Percentiles rank a stretch among this genome's conserved stretches.
Conservation (phyloP, 1,140 invertebrate genomes). For the Amphibalanus amphitrite region DNA sequence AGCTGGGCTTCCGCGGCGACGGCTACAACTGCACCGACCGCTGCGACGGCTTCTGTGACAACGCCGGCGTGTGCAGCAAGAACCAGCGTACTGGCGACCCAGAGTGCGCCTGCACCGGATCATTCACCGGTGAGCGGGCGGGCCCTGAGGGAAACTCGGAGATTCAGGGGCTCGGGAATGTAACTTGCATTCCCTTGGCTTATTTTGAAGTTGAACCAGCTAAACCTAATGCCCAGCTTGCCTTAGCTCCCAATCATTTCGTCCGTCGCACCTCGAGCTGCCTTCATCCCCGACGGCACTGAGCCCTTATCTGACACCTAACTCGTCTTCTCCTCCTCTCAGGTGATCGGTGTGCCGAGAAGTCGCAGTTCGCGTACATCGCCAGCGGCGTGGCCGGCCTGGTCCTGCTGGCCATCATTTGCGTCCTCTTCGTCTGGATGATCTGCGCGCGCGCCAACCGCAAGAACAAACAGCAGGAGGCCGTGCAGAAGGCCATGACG, state of each 20-base stretch:
- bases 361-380: conserved; percentile 80
- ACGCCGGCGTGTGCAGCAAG: conserved; percentile 78
- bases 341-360: not conserved
- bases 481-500: not conserved
- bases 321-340: not conserved
- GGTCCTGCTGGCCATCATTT: conserved; percentile 76
- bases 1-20: conserved; percentile 79
- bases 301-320: not conserved
- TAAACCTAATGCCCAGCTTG: not conserved
- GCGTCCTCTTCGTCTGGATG: conserved; percentile 89
- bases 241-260: not conserved
- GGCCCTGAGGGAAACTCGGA: too few relatives aligned
- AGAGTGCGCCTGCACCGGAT: conserved; percentile 70
- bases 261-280: not conserved
- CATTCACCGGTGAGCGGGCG: conserved; percentile 72
- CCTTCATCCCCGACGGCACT: not conserved
- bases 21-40: conserved; percentile 67
- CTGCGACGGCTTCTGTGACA: conserved; percentile 72
- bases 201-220: not conserved
- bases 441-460: conserved; percentile 56
- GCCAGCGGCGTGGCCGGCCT: conserved; percentile 79
- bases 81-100: conserved; percentile 34
- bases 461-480: conserved; percentile 9
- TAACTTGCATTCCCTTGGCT: not conserved
- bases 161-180: too few relatives aligned